A percentile compares a stretch with the other conserved stretches of the same genome.
Conservation (phyloP, 2,797 vertebrate genomes). For the Falco naumanni region DNA sequence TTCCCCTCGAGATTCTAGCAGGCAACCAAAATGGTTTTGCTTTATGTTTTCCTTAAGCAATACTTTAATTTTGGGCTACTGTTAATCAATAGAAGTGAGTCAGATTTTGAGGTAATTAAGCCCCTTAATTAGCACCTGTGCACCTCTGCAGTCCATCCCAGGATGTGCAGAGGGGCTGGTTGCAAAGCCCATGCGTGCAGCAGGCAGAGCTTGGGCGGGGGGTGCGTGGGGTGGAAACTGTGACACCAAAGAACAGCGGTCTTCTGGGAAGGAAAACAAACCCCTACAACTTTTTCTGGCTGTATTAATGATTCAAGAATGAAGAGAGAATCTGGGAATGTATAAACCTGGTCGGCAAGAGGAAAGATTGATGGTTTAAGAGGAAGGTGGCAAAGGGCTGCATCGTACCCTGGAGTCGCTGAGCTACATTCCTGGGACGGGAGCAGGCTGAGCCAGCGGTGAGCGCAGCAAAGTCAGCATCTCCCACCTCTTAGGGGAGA, state of each 20-base stretch:
- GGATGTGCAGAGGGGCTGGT: not conserved
- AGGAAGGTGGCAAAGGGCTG: not conserved
- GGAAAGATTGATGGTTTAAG: not conserved
- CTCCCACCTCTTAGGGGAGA: not conserved
- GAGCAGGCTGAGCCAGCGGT: too few species aligned
- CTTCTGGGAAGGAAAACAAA: not conserved
- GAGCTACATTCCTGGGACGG: not conserved
- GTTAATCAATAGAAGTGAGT: not conserved
- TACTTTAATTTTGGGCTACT: not conserved
- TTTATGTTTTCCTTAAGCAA: not conserved
- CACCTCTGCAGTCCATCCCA: not conserved
- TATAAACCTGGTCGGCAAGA: not conserved
- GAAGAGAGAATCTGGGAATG: not conserved
- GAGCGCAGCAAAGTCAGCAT: not conserved
- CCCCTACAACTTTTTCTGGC: not conserved
- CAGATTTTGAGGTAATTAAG: not conserved
- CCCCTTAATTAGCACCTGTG: not conserved
- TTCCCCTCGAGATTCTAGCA: not conserved
- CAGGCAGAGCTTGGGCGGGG: accelerated
- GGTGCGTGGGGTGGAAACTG: not conserved
- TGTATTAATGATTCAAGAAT: not conserved
- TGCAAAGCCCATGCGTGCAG: accelerated
- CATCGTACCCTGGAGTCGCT: accelerated
- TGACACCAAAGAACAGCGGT: accelerated
- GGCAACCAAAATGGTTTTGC: not conserved